Evolutionary conservation across 2,888 invertebrate genomes (phyloP), one percentile per base, ranked within the genome.

Genomic region (Hedya salicella): DNA sequence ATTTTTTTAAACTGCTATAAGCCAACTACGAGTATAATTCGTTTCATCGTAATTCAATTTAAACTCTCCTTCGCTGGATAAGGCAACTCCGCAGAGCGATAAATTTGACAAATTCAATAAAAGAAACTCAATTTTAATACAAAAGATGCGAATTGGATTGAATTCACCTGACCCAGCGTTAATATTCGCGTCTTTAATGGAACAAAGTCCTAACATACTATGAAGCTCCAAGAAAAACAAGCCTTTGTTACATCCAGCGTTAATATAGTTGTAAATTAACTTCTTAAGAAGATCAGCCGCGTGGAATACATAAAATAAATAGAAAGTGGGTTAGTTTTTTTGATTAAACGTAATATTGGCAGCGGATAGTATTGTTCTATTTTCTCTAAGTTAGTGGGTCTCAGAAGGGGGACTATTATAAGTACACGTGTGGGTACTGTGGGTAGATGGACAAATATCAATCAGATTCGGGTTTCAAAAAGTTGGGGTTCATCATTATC

Each of bases 231-330:
- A n/a, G 9, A 4, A 13, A 19, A 14, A 30, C 14, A 13, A 30
- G 14, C 9, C 9, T 32, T 53, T 21, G 14, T 25, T 40, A 25
- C 6, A 16, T 11, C 2, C 4, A 16, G 25, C 9, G 6, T 11
- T 42, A 25, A 25, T 82, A 85, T 83, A 77, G 78, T 52, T 75
- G 73, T 79, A 78, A 81, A 86, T 85, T 86, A 85, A 83, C 79
- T 79, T 73, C 69, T 69, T 40, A 78, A 76, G 77, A 78, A 83
- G 85, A 80, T 78, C 80, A 78, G 68, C 75, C 73, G 72, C 71
- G 69, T 69, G 77, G 80, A 83, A 86, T 81, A 73, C 77, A 81
- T 85, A 79, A 85, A 86, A 83, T 83, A 84, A 80, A 83, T 81
- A 79, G 77, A 67, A 71, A 68, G 75, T 76, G 69, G 44, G 56